Evolutionary conservation across 2,888 invertebrate genomes (phyloP).

Genomic region (Escarpia spicata): DNA sequence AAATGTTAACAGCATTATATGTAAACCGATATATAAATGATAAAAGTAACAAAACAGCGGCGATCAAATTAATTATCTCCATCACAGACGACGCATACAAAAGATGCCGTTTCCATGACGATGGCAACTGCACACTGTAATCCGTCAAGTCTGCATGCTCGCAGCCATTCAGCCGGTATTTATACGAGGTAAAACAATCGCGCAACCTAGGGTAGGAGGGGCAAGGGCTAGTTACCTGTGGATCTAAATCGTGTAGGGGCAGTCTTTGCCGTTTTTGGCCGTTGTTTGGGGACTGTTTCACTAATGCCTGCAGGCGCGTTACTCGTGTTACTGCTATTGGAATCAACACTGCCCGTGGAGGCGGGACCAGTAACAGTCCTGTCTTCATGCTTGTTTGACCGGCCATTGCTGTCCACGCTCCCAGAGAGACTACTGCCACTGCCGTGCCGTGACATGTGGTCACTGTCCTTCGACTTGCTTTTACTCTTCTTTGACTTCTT

Average conservation of each 20-base stretch:
- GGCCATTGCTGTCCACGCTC: neutral
- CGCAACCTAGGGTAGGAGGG: neutral
- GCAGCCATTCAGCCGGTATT: neutral
- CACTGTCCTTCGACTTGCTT: neutral
- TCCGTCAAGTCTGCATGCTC: neutral
- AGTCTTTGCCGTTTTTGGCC: conserved; percentile 16
- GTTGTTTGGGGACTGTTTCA: neutral
- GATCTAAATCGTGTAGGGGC: conserved; percentile 13
- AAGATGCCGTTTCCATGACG: conserved; percentile 9
- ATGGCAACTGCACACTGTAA: neutral
- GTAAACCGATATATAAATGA: neutral
- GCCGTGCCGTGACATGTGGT: conserved; percentile 7
- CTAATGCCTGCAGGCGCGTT: neutral
- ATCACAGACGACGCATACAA: neutral
- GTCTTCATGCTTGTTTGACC: neutral
- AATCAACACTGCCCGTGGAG: neutral
- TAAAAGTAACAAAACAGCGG: neutral
- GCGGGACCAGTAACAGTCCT: neutral
- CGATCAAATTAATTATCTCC: neutral
- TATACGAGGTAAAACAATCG: conserved; percentile 16
- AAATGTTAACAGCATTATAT: neutral
- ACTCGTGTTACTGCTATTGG: neutral
- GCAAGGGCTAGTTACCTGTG: conserved; percentile 1
- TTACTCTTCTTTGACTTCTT: neutral
- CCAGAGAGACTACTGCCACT: neutral